Evolutionary conservation across 2,888 invertebrate species (phyloP).

Genomic region (Cheilosia grossa): DNA sequence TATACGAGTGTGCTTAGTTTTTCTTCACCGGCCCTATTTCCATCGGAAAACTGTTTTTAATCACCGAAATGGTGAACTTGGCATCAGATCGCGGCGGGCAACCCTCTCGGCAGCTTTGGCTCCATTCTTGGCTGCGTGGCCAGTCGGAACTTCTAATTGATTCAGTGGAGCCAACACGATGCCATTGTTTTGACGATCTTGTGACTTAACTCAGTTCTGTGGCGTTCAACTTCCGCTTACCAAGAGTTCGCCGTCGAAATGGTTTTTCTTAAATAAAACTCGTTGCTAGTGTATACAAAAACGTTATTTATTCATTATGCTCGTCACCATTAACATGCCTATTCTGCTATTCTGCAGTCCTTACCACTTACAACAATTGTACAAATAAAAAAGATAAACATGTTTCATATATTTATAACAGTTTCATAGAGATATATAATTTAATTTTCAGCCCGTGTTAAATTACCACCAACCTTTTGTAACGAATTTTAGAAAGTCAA

Average conservation of each 20-base stretch:
- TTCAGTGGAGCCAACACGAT: too few relatives aligned
- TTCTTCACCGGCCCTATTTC: too few relatives aligned
- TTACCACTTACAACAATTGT: neutral
- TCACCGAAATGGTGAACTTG: too few relatives aligned
- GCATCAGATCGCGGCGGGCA: too few relatives aligned
- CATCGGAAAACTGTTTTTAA: too few relatives aligned
- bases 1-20: too few relatives aligned
- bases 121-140: too few relatives aligned
- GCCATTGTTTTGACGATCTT: too few relatives aligned
- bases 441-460: neutral
- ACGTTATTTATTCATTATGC: neutral
- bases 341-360: neutral
- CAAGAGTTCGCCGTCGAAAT: too few relatives aligned
- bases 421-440: neutral
- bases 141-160: too few relatives aligned
- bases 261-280: neutral
- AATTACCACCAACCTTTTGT: neutral
- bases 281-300: neutral
- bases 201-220: too few relatives aligned
- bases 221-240: neutral
- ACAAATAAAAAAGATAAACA: slow-evolving; percentile 1
- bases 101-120: too few relatives aligned
- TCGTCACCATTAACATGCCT: neutral
- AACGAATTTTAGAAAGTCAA: neutral
- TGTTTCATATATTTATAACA: neutral